Conservation (phyloP, 2,113 vertebrate species). For the Eidolon helvum region DNA sequence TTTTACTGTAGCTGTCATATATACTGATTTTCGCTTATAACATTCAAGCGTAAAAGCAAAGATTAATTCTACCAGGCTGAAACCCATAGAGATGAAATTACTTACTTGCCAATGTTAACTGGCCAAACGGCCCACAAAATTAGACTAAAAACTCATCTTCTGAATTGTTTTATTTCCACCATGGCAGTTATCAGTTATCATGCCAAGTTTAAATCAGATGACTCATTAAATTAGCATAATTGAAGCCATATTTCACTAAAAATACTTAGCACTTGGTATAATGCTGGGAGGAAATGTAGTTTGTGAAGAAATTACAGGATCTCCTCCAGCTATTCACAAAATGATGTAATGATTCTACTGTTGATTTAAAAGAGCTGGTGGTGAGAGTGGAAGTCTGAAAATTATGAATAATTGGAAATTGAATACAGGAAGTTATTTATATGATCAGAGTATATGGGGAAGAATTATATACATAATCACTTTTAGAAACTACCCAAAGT, state of each 20-base stretch:
- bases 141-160: neutral
- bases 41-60: neutral
- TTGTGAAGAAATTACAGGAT: conserved; percentile 3
- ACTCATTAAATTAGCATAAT: conserved; percentile 37
- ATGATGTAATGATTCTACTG: neutral
- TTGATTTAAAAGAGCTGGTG: neutral
- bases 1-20: neutral
- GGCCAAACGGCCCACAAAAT: neutral
- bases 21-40: neutral
- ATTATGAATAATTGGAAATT: conserved; percentile 33
- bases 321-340: neutral
- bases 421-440: neutral
- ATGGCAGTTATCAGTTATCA: neutral
- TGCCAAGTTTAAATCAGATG: conserved; percentile 19
- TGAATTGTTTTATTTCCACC: neutral
- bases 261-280: neutral
- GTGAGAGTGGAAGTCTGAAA: neutral
- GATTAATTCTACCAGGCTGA: neutral
- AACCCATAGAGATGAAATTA: neutral
- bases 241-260: neutral
- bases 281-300: neutral
- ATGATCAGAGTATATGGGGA: neutral
- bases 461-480: neutral
- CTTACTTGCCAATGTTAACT: neutral
- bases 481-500: neutral